Base-by-base conservation (phyloP, 2,888 invertebrate species). In the Smittia aterrima region DNA sequence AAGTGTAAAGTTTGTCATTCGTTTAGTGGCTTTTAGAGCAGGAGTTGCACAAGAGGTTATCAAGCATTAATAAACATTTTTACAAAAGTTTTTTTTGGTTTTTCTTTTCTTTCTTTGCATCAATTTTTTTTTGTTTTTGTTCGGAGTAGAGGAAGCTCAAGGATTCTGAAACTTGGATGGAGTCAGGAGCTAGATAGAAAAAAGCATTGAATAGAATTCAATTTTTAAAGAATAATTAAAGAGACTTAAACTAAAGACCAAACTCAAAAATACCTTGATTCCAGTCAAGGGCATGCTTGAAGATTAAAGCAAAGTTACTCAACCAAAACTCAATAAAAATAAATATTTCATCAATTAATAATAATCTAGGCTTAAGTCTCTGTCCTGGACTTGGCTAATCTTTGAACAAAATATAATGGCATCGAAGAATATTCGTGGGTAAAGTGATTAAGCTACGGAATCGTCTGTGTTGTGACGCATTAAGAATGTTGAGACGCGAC, bases 401-500 rank as follows among this genome's bases (percentile, higher is more conserved):
- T 58, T 73, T 41, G 38, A 54, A 18, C n/a, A n/a, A n/a, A n/a
- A n/a, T n/a, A n/a, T n/a, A n/a, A n/a, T n/a, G n/a, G n/a, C n/a
- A n/a, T n/a, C n/a, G n/a, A n/a, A n/a, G n/a, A n/a, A n/a, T n/a
- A n/a, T n/a, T n/a, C n/a, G n/a, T n/a, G n/a, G n/a, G 27, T 67
- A 54, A 38, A 22, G 18, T 18, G 40, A 75, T 79, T 77, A 79
- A 47, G 79, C 79, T 73, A 77, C 78, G 25, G 79, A 79, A 77
- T 79, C 79, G 32, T 77, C 74, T 20, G 74, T 24, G 41, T 62
- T 66, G 38, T 72, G 72, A 6, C 27, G 54, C 25, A 70, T 54
- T 9, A 72, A 13, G 62, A 62, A 62, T n/a, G 58, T 72, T 22
- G 72, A n/a, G 20, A 32, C 13, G 27, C 32, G 25, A 27, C 41